A percentile compares a stretch with the other conserved stretches of the same genome.
Evolutionary conservation across 2,888 invertebrate genomes (phyloP).

Genomic region (Cheilosia soror): DNA sequence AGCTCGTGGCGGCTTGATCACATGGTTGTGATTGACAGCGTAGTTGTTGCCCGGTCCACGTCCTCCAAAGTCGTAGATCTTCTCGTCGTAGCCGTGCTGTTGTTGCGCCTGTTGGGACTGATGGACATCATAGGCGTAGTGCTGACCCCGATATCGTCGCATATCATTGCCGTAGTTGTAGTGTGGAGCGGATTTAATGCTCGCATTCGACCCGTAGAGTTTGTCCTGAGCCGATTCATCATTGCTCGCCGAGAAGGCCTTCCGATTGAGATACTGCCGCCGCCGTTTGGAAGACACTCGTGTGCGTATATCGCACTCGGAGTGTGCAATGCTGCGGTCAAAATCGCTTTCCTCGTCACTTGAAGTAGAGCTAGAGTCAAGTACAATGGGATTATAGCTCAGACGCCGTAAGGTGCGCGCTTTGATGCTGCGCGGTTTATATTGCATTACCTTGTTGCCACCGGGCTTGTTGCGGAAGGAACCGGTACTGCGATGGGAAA

Average conservation of each 20-base stretch:
- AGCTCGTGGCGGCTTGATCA: constrained; percentile 78
- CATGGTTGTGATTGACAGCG: constrained; percentile 66
- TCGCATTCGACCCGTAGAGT: constrained; percentile 84
- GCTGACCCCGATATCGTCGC: constrained; percentile 69
- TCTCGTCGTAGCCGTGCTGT: constrained; percentile 80
- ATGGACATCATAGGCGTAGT: constrained; percentile 62
- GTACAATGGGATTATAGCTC: constrained; percentile 86
- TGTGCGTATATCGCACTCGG: constrained; percentile 85
- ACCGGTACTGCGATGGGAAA: constrained; percentile 71
- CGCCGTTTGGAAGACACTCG: constrained; percentile 81
- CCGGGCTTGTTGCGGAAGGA: constrained; percentile 76
- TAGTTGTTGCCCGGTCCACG: constrained; percentile 82
- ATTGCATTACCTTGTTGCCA: constrained; percentile 76
- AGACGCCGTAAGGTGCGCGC: constrained; percentile 85
- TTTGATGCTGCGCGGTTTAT: constrained; percentile 84
- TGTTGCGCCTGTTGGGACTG: constrained; percentile 61
- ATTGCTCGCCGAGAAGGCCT: constrained; percentile 79
- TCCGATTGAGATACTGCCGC: constrained; percentile 81
- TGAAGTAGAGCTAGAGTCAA: constrained; percentile 85
- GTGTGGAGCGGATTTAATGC: constrained; percentile 84
- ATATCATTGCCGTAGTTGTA: constrained; percentile 80
- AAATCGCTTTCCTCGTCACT: constrained; percentile 84
- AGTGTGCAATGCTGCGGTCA: constrained; percentile 84
- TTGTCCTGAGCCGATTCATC: constrained; percentile 81
- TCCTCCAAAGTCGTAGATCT: constrained; percentile 82